Base-by-base conservation (phyloP, 2,113 vertebrate genomes). In the Carassius gibelio region DNA sequence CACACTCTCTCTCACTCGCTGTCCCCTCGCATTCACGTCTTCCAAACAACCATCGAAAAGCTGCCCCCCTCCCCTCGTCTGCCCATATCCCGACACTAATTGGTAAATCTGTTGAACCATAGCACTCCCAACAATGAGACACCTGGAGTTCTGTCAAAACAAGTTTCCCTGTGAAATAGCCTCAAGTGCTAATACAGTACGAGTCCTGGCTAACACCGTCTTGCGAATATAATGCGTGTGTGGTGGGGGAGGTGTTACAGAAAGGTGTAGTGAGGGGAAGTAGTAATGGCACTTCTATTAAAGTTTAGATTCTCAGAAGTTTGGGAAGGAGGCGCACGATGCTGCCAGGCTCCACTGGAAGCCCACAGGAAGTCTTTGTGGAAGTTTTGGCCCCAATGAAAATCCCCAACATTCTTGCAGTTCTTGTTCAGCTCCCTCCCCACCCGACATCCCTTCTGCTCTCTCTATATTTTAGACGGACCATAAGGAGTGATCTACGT, bases 61-160 rank as follows among this genome's bases (percentile, higher is more conserved):
- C 85, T 38, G 15, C 42, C 68, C 71, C 71, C 88, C 84, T 75
- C 55, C 64, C 68, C 75, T 59, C 78, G 82, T 71, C 82, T 91
- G 90, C 91, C 92, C 94, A 91, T 88, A 85, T 91, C 94, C 94
- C 92, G 87, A 93, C 92, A 91, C 93, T 96, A 95, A 96, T 96
- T 96, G 94, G 92, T 95, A 94, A 95, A 94, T 95, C 94, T 94
- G 93, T 94, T 95, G 93, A 95, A 95, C 94, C 93, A 92, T 94
- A 92, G 93, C 92, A 90, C 90, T 88, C 79, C 90, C 89, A 94
- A 95, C 94, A 96, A 96, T 95, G 92, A 95, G 94, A 94, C 95
- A 96, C 95, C 95, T 96, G 95, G 94, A 94, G 94, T 92, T 94
- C 94, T 95, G 95, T 96, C 94, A 95, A 95, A 95, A 96, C 94